Evolutionary conservation across 1,140 invertebrate species (phyloP).

Genomic region (Panonychus citri): DNA sequence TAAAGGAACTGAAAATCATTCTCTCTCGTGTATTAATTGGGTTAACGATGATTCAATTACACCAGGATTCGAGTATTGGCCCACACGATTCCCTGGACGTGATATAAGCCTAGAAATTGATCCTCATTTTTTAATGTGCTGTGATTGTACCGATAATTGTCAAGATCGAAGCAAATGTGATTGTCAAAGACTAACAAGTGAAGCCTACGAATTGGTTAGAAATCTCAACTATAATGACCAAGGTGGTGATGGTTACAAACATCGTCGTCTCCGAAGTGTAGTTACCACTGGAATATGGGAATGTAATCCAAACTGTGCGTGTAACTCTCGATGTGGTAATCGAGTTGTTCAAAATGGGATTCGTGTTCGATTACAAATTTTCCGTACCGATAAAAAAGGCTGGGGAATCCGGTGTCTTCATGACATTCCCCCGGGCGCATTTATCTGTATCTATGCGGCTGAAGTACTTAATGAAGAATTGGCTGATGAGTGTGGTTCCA

Average conservation of each 20-base stretch:
- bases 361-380: slow-evolving; percentile 6
- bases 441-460: slow-evolving; percentile 73
- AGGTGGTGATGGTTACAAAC: slow-evolving; percentile 24
- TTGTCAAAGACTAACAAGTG: slow-evolving; percentile 25
- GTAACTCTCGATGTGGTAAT: slow-evolving; percentile 42
- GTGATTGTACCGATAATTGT: slow-evolving; percentile 40
- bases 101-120: neutral
- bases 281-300: slow-evolving; percentile 38
- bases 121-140: slow-evolving; percentile 29
- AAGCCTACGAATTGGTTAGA: slow-evolving; percentile 38
- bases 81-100: neutral
- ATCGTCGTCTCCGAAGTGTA: slow-evolving; percentile 32
- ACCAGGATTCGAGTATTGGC: neutral
- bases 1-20: slow-evolving; percentile 1
- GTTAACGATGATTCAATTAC: neutral
- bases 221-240: slow-evolving; percentile 21
- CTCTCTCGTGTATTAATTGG: slow-evolving; percentile 1
- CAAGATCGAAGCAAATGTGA: slow-evolving; percentile 19
- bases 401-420: slow-evolving; percentile 72
- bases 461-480: slow-evolving; percentile 79
- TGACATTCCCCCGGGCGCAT: slow-evolving; percentile 43
- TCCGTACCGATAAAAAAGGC: slow-evolving; percentile 26
- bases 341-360: slow-evolving; percentile 59
- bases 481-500: slow-evolving; percentile 48
- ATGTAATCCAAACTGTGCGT: slow-evolving; percentile 66